These are phyloP conservation scores for Ceratina calcarata DNA, from an alignment of 1,140 invertebrate genomes.

Conservation along the genomic window DNA sequence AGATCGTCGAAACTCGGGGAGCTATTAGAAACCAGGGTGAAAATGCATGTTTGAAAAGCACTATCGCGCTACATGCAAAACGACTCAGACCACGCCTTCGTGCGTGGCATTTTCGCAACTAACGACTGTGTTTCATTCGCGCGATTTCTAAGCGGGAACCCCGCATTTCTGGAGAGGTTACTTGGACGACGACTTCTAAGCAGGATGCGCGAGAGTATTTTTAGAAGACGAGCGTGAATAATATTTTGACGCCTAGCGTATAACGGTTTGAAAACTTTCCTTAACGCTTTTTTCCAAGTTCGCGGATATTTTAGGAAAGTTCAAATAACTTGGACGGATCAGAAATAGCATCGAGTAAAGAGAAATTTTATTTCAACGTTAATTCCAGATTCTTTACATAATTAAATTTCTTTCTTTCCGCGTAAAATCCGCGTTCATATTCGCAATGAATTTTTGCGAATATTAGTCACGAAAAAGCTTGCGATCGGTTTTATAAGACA, in stretches of 20 bases:
- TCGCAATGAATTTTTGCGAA: too few species aligned
- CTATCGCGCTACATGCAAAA: background rate
- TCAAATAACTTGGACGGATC: too few species aligned
- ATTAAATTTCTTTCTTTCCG: too few species aligned
- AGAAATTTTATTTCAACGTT: too few species aligned
- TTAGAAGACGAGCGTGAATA: slow-evolving; percentile 1
- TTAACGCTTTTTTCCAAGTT: background rate
- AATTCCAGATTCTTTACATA: too few species aligned
- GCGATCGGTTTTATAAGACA: background rate
- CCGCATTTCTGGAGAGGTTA: slow-evolving; percentile 20
- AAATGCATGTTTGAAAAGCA: slow-evolving; percentile 1
- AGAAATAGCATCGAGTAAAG: too few species aligned
- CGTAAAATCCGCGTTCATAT: too few species aligned
- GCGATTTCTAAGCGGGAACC: slow-evolving; percentile 13
- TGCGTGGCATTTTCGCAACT: slow-evolving; percentile 10
- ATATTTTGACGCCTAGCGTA: background rate
- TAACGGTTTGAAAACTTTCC: too few species aligned
- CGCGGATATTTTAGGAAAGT: background rate
- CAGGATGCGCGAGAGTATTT: slow-evolving; percentile 24
- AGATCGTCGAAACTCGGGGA: background rate
- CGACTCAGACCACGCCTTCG: slow-evolving; percentile 5
- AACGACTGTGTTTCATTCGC: slow-evolving; percentile 4
- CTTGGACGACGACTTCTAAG: slow-evolving; percentile 39
- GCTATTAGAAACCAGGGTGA: background rate
- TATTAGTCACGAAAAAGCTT: too few species aligned